A percentile compares a stretch with the other conserved stretches of the same genome.
Evolutionary conservation across 2,888 invertebrate species (phyloP).

Genomic region (Drosophila aldrichi): DNA sequence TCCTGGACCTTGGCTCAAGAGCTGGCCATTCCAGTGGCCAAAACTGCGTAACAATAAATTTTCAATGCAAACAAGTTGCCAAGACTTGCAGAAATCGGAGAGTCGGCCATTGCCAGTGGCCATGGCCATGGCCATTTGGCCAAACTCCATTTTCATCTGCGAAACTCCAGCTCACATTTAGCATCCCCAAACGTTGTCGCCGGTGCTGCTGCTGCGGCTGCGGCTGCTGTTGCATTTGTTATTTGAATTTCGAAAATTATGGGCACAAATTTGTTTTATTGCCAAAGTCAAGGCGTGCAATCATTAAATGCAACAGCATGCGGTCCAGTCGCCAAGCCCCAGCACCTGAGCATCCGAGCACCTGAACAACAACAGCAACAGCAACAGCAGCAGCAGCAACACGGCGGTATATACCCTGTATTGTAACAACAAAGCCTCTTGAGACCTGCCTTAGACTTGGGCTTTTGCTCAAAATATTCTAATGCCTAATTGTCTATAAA

Average conservation of each 20-base stretch:
- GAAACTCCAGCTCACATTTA: conserved; percentile 9
- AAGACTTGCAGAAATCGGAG: conserved; percentile 50
- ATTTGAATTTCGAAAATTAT: conserved; percentile 81
- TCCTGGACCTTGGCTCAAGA: neutral
- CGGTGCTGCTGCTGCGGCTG: conserved; percentile 9
- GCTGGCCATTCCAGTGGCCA: conserved; percentile 59
- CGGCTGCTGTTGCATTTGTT: conserved; percentile 65
- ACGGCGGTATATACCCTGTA: conserved; percentile 23
- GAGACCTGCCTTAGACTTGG: neutral
- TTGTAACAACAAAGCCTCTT: neutral
- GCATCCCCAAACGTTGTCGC: conserved; percentile 34
- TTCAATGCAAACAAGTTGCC: conserved; percentile 80
- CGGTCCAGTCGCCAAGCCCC: conserved; percentile 58
- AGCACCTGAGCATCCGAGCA: conserved; percentile 40
- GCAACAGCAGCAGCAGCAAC: neutral
- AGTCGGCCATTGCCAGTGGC: conserved; percentile 32
- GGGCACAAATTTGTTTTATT: conserved; percentile 82
- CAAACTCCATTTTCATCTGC: conserved; percentile 25
- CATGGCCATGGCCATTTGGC: conserved; percentile 28
- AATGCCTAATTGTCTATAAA: too few relatives aligned
- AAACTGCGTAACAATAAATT: conserved; percentile 81
- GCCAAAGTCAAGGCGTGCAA: conserved; percentile 82
- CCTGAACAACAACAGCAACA: conserved; percentile 19
- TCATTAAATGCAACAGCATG: conserved; percentile 82
- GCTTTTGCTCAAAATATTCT: too few relatives aligned